Percentiles rank a stretch among this genome's conserved stretches.
phyloP scores from a whole-genome alignment of 2,797 vertebrate genomes.

The Acipenser transmontanus region DNA sequence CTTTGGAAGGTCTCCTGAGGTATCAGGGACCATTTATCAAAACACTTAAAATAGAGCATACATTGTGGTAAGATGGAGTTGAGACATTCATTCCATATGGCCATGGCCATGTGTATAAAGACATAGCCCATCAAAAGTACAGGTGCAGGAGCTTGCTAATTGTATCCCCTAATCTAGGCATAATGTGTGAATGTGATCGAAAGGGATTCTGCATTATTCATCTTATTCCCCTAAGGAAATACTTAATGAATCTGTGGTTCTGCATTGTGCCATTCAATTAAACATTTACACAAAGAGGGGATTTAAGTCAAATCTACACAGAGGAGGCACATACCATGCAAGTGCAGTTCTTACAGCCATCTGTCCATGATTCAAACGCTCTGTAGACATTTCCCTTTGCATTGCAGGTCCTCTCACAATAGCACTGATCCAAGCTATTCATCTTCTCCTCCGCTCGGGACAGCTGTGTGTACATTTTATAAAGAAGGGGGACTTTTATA shows the following conservation, averaged over 20 bases:
- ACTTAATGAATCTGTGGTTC: neutral
- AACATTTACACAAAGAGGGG: constrained; percentile 1
- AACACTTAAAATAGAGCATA: no score
- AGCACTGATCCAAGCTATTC: constrained; percentile 92
- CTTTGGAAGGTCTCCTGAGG: no score
- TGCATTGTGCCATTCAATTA: constrained; percentile 1
- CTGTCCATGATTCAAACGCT: constrained; percentile 88
- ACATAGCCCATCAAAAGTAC: no score
- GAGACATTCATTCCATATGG: no score
- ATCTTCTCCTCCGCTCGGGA: constrained; percentile 92
- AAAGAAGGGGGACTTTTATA: constrained; percentile 23
- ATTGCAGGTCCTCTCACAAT: constrained; percentile 92
- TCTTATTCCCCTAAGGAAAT: neutral
- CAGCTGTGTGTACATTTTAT: constrained; percentile 61
- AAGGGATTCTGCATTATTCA: neutral
- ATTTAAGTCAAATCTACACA: constrained; percentile 5
- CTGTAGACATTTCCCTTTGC: constrained; percentile 84
- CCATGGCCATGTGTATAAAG: no score
- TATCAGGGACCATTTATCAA: no score
- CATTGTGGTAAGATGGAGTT: no score
- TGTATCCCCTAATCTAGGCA: neutral
- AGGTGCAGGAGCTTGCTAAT: neutral
- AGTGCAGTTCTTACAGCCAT: constrained; percentile 95
- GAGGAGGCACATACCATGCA: constrained; percentile 73
- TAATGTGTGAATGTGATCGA: constrained; percentile 1